Evolutionary conservation across 2,888 invertebrate species (phyloP), one percentile per base, ranked within the genome.

Genomic region (Hermaeophaga mercurialis): DNA sequence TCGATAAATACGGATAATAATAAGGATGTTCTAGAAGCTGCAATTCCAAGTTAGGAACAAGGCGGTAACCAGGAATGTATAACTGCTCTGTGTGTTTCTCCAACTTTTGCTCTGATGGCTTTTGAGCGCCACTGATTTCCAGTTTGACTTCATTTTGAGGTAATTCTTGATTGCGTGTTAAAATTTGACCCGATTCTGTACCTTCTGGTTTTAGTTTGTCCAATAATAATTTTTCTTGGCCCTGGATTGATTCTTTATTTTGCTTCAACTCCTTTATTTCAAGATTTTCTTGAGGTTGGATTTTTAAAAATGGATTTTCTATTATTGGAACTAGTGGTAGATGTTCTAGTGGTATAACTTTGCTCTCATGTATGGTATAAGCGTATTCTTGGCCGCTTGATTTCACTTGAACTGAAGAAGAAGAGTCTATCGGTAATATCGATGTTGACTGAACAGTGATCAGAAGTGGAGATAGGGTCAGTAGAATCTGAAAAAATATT

Each of bases 381-480:
- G 66, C 61, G 47, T 64, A 70, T 39, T 69, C 68, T 9, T 58
- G 46, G 15, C 65, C 66, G 12, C 62, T 62, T 12, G 62, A 61
- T 56, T 68, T 63, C 3, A 69, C 67, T 50, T 65, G 61, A 9
- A 70, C 67, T 0, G 66, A 53, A 2, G 70, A 65, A 5, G 63
- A 61, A 5, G 66, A 61, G 12, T 70, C 66, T 28, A 66, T 26
- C 7, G 67, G 68, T 8, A 63, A 38, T n/a, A 65, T 57, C 2
- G 65, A 53, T 14, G 65, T 64, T 9, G 61, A 9, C 11, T 54
- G 50, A 8, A 47, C 47, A 9, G 56, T 31, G 2, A 38, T 7
- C 9, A 43, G 12, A 17, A 50, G 9, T 24, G 49, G 8, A 6
- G 17, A 39, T 3, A 41, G n/a, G 14, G 39, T 38, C 15, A 48